phyloP scores from a whole-genome alignment of 2,113 vertebrate genomes.

The Microtus richardsoni region DNA sequence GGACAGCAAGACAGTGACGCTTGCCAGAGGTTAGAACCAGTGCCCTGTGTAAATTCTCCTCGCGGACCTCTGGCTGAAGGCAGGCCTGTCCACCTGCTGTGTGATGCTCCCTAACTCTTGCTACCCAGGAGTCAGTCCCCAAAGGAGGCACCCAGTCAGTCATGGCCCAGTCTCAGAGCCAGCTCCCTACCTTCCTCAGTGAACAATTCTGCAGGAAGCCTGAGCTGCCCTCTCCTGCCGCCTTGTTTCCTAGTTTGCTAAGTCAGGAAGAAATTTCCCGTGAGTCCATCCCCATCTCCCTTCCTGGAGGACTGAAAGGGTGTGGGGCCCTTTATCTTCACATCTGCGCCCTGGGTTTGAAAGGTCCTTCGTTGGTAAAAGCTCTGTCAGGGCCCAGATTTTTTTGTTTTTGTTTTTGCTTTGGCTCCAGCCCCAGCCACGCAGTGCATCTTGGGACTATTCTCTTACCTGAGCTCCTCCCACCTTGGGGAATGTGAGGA shows the following conservation, averaged over 20 bases:
- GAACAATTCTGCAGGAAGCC: neutral
- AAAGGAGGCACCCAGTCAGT: neutral
- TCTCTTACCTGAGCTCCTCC: neutral
- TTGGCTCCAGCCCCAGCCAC: neutral
- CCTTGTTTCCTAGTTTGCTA: neutral
- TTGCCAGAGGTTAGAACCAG: neutral
- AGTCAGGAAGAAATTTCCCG: neutral
- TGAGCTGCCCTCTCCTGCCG: slow-evolving; percentile 23
- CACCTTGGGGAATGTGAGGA: neutral
- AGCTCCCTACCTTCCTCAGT: neutral
- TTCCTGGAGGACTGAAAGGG: neutral
- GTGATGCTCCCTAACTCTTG: neutral
- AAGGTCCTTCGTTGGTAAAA: neutral
- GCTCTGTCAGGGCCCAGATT: neutral
- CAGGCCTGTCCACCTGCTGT: neutral
- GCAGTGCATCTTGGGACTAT: neutral
- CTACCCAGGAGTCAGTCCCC: neutral
- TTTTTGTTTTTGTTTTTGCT: neutral
- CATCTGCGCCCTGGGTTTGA: neutral
- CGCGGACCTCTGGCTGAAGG: neutral
- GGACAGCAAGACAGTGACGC: neutral
- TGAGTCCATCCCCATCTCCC: neutral
- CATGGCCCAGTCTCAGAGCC: neutral
- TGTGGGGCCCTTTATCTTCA: neutral
- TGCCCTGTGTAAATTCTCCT: neutral